These are phyloP conservation scores for Sesia apiformis DNA, from an alignment of 2,888 invertebrate species.

Conservation along the genomic window DNA sequence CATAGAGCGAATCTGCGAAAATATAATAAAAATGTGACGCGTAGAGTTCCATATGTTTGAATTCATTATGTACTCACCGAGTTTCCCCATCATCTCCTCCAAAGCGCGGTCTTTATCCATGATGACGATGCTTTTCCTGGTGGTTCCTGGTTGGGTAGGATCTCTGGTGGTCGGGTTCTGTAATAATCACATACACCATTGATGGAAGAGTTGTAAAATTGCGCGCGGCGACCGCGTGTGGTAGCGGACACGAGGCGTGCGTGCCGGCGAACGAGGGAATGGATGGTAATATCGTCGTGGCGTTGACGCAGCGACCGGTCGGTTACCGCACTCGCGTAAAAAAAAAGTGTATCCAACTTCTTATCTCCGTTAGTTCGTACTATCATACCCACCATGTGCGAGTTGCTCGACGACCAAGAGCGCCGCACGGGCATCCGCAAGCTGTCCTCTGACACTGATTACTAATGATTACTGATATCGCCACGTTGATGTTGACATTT, in stretches of 20 bases:
- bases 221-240: conserved; percentile 24
- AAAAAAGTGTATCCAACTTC: conserved; percentile 35
- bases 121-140: conserved; percentile 11
- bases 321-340: conserved; percentile 56
- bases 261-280: conserved; percentile 63
- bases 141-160: not conserved
- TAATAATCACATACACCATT: conserved; percentile 56
- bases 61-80: conserved; percentile 65
- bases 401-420: conserved; percentile 7
- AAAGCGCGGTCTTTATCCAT: conserved; percentile 79
- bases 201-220: conserved; percentile 18
- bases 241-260: conserved; percentile 44
- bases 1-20: too few species aligned
- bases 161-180: conserved; percentile 28
- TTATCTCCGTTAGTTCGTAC: conserved; percentile 40
- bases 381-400: not conserved
- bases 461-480: too few species aligned
- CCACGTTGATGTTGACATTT: too few species aligned
- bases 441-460: too few species aligned
- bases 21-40: too few species aligned
- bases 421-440: not conserved
- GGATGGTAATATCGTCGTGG: conserved; percentile 34
- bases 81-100: conserved; percentile 79
- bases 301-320: conserved; percentile 30
- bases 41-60: not conserved